These are phyloP conservation scores for Sebastes flavidus DNA, from an alignment of 2,797 vertebrate genomes.

Conservation along the genomic window DNA sequence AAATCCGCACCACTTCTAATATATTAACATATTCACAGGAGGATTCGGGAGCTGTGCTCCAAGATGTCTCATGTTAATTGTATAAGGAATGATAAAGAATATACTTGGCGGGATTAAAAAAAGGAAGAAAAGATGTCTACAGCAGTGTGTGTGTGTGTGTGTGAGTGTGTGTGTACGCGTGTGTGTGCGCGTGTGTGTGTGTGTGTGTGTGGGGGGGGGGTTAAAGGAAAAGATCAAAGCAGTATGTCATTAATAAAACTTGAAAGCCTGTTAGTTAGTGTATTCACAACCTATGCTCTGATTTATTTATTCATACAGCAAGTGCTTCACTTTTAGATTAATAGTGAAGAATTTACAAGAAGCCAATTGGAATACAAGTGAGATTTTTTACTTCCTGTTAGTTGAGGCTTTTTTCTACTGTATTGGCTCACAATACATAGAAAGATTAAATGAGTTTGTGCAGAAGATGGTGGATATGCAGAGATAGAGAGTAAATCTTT, in stretches of 20 bases:
- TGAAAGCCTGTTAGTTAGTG: conserved; percentile 39
- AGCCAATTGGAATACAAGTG: conserved; percentile 36
- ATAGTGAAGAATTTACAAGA: conserved; percentile 18
- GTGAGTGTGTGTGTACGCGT: neutral
- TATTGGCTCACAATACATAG: neutral
- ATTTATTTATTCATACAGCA: conserved; percentile 43
- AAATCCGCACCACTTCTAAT: conserved; percentile 48
- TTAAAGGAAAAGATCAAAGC: conserved; percentile 50
- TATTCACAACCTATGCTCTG: conserved; percentile 40
- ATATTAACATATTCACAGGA: conserved; percentile 59
- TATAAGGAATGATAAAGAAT: conserved; percentile 48
- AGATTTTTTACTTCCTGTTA: conserved; percentile 9
- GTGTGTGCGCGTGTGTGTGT: too few relatives aligned
- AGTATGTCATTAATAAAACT: conserved; percentile 52
- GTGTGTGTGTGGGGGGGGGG: fast-evolving
- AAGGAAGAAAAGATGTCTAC: neutral
- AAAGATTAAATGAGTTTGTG: neutral
- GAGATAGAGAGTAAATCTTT: neutral
- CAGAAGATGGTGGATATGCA: neutral
- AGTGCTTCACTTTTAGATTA: conserved; percentile 48
- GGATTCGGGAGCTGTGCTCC: conserved; percentile 15
- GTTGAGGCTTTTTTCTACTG: neutral
- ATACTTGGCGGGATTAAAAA: conserved; percentile 57
- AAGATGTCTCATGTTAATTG: conserved; percentile 52
- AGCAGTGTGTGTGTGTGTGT: neutral